These are phyloP conservation scores for Colistium nudipinnis DNA, from an alignment of 2,113 vertebrate species.

Conservation along the genomic window DNA sequence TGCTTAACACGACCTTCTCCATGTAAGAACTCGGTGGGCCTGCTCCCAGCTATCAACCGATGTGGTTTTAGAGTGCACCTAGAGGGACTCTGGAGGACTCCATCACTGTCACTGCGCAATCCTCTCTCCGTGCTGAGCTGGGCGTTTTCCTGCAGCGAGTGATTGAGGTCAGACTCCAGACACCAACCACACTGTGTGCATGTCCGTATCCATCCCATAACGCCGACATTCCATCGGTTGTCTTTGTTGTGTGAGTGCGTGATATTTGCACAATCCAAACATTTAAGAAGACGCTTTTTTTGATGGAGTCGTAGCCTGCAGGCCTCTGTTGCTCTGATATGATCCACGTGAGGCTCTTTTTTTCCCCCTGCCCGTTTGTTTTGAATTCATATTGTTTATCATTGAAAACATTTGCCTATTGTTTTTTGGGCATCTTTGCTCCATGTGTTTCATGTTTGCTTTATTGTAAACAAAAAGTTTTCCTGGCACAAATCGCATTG, in stretches of 20 bases:
- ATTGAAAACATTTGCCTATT: not conserved
- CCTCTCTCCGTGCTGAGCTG: slow-evolving; percentile 37
- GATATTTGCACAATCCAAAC: not conserved
- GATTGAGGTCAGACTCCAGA: slow-evolving; percentile 33
- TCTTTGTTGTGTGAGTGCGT: not conserved
- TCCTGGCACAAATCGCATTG: slow-evolving; percentile 17
- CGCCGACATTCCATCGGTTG: not conserved
- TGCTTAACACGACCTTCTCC: too few species aligned
- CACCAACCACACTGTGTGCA: slow-evolving; percentile 8
- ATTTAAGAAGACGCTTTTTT: slow-evolving; percentile 4
- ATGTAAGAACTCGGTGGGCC: too few species aligned
- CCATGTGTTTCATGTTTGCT: not conserved
- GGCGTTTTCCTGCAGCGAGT: slow-evolving; percentile 38
- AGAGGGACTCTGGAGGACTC: slow-evolving; percentile 38
- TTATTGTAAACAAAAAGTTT: slow-evolving; percentile 12
- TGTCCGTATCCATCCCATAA: slow-evolving; percentile 27
- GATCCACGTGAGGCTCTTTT: not conserved
- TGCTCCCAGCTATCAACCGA: too few species aligned
- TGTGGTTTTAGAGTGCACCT: too few species aligned
- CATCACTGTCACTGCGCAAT: slow-evolving; percentile 50
- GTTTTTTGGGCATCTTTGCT: slow-evolving; percentile 7
- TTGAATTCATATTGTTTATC: not conserved
- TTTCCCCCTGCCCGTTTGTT: not conserved
- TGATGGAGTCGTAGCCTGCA: slow-evolving; percentile 3
- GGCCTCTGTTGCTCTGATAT: not conserved